Evolutionary conservation across 2,888 invertebrate species (phyloP), one percentile per base, ranked within the genome.

Genomic region (Catocala nupta): DNA sequence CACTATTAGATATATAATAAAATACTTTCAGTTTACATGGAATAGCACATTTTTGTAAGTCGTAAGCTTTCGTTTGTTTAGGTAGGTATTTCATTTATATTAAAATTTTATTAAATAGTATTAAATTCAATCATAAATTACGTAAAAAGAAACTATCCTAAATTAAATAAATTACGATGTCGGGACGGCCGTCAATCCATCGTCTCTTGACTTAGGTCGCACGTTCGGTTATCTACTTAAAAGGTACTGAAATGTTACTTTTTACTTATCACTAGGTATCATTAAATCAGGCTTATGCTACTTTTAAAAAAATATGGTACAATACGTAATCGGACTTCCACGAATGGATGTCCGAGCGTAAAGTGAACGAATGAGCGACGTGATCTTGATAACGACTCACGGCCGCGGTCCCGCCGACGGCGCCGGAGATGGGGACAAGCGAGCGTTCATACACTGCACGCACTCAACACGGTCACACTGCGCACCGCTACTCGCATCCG

Each of bases 161-260:
- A 85, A 84, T 89, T 89, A 86, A 94, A 94, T 93, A 93, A 94
- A 93, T 93, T 93, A 94, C 93, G 93, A 92, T 92, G 89, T 91
- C 90, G 94, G 94, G 93, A 93, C 93, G 92, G 93, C 93, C 93
- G 93, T 92, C 90, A 89, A 90, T 91, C 87, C 90, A 93, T 91
- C 92, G 92, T 90, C 89, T 88, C 90, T 89, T 93, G 94, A 94
- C 93, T 93, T 91, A 93, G 92, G 93, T 93, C 93, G 93, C 93
- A 91, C 90, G 91, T 92, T 93, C 91, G 90, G 91, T 90, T 93
- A 90, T 90, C 92, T 93, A 93, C 92, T 92, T 93, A 91, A 88
- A 90, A 93, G 91, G 91, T 93, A 93, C 92, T 89, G 90, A 88
- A 92, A 90, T 88, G 83, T 90, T 89, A 91, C 81, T 88, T 89